Base-by-base conservation (phyloP, 2,113 vertebrate genomes). In the Papio anubis region DNA sequence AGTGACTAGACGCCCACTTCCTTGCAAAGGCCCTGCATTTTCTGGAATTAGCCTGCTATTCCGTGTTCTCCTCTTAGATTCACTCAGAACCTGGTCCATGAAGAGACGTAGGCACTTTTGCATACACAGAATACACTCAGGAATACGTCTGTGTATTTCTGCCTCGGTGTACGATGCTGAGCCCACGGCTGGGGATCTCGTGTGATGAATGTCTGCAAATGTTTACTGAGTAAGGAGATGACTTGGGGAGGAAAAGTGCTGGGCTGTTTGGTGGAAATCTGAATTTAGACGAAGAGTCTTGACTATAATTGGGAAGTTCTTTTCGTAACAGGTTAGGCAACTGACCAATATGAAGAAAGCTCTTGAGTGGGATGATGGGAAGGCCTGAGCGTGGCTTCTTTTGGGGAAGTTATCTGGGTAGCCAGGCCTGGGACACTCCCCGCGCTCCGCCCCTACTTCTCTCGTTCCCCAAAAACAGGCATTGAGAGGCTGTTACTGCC, bases 371-470 rank as follows among this genome's bases (percentile, higher is more conserved):
- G 40, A 12, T 6, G 10, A 13, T 6, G n/a, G 76, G 32, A 45
- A 78, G n/a, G 52, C 3, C n/a, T 18, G n/a, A 25, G 35, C 57
- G 2, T 14, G 0, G 25, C 66, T 8, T 27, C 66, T 73, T 93
- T 23, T 0, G 20, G 50, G 50, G 30, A 81, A 17, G 52, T 68
- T 8, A 23, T 18, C 30, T 20, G 75, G 68, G 52, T 32, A 1
- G 32, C 16, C 35, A 1, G 48, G 4, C 18, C 14, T 21, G 80
- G 27, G 38, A 48, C 13, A 9, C 20, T 12, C 25, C 61, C 61
- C 57, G 23, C 57, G 57, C 35, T 14, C 3, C 5, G 3, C 18
- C 2, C 4, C 3, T n/a, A 1, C 6, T 0, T n/a, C 1, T 17
- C 3, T 2, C 23, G 10, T 14, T 3, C 38, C 6, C 81, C 17